These are phyloP conservation scores for Poliocrania exsul DNA, from an alignment of 2,797 vertebrate genomes.

Conservation along the genomic window DNA sequence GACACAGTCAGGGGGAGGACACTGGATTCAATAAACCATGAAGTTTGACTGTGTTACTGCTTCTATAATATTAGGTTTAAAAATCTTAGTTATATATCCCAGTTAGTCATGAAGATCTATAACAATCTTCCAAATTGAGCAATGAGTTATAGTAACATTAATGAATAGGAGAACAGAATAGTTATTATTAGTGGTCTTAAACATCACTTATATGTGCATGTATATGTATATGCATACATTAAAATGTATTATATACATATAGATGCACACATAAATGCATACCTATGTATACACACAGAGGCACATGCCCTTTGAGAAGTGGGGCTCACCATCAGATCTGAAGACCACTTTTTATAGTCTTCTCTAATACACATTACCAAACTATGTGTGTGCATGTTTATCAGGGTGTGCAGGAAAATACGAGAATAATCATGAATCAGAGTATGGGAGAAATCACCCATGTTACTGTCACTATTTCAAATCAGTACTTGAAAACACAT, in stretches of 20 bases:
- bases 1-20: conserved; percentile 36
- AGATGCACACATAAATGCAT: background rate
- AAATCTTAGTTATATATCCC: background rate
- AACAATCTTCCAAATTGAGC: background rate
- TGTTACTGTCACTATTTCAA: conserved; percentile 14
- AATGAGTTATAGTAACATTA: background rate
- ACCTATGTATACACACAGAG: background rate
- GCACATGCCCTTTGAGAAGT: background rate
- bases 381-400: background rate
- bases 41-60: background rate
- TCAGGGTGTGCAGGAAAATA: background rate
- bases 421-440: background rate
- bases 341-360: conserved; percentile 30
- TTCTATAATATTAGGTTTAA: background rate
- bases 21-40: background rate
- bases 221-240: background rate
- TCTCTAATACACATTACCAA: conserved; percentile 26
- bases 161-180: background rate
- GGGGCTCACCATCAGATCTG: background rate
- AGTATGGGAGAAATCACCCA: background rate
- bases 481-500: background rate
- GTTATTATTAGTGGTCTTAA: background rate
- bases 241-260: background rate
- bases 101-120: background rate
- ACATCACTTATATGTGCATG: background rate